phyloP scores from a whole-genome alignment of 2,888 invertebrate species.

The Gastrophysa polygoni region DNA sequence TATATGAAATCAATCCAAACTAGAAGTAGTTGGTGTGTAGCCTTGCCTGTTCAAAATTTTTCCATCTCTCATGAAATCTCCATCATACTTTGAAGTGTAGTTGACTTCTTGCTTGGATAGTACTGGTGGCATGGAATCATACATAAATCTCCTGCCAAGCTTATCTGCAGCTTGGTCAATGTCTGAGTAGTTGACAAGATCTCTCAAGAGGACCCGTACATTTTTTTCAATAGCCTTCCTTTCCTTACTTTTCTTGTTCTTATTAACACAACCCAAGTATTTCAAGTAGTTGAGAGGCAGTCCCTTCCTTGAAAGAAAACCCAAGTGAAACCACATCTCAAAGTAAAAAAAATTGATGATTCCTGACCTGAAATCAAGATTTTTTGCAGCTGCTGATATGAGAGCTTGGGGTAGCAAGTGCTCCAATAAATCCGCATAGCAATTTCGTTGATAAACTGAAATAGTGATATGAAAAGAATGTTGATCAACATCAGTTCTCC shows the following conservation, averaged over 20 bases:
- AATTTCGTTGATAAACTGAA: slow-evolving; percentile 88
- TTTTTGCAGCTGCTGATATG: slow-evolving; percentile 71
- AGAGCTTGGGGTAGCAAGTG: slow-evolving; percentile 78
- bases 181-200: slow-evolving; percentile 66
- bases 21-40: background rate
- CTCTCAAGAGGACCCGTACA: slow-evolving; percentile 64
- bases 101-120: slow-evolving; percentile 69
- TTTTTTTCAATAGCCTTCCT: slow-evolving; percentile 60
- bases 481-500: slow-evolving; percentile 72
- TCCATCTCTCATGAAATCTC: slow-evolving; percentile 71
- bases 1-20: background rate
- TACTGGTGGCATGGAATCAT: slow-evolving; percentile 87
- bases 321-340: slow-evolving; percentile 13
- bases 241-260: slow-evolving; percentile 59
- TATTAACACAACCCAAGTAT: slow-evolving; percentile 74
- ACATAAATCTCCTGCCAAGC: slow-evolving; percentile 82
- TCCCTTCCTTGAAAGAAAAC: slow-evolving; percentile 59
- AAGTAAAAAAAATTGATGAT: background rate
- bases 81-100: slow-evolving; percentile 75
- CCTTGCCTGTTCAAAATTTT: slow-evolving; percentile 62
- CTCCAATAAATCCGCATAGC: slow-evolving; percentile 89
- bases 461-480: slow-evolving; percentile 96
- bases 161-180: slow-evolving; percentile 85
- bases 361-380: slow-evolving; percentile 66
- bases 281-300: slow-evolving; percentile 80